Percentiles rank a stretch among this genome's conserved stretches.
Evolutionary conservation across 1,140 invertebrate genomes (phyloP).

Genomic region (Leptonema lineaticorne): DNA sequence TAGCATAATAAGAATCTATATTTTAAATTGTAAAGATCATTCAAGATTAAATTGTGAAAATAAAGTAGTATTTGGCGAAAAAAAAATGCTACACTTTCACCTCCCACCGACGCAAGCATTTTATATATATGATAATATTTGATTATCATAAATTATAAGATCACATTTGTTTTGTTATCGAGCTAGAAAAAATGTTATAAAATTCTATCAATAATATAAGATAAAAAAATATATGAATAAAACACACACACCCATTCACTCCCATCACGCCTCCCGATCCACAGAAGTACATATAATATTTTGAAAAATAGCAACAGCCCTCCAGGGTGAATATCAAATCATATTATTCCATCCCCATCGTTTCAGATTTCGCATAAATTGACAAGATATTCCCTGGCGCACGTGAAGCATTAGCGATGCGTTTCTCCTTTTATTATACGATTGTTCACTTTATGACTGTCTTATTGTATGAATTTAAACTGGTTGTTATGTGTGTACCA

Average conservation of each 20-base stretch:
- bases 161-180: slow-evolving; percentile 36
- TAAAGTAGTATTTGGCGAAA: background rate
- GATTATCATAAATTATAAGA: slow-evolving; percentile 38
- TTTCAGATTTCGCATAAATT: slow-evolving; percentile 24
- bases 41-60: background rate
- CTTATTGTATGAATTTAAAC: slow-evolving; percentile 17
- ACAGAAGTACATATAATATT: slow-evolving; percentile 36
- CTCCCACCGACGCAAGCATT: background rate
- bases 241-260: too few species aligned
- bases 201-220: slow-evolving; percentile 29
- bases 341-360: slow-evolving; percentile 16
- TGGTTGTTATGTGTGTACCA: background rate
- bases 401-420: slow-evolving; percentile 9
- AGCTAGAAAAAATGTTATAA: slow-evolving; percentile 32
- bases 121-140: background rate
- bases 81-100: background rate
- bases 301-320: slow-evolving; percentile 40
- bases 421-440: background rate
- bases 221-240: slow-evolving; percentile 18
- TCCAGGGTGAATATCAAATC: slow-evolving; percentile 37
- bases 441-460: background rate
- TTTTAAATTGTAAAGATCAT: background rate
- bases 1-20: too few species aligned
- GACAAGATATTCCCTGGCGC: slow-evolving; percentile 21
- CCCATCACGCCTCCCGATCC: background rate